Evolutionary conservation across 1,140 invertebrate genomes (phyloP).

Genomic region (Dolichoris vasculosae): DNA sequence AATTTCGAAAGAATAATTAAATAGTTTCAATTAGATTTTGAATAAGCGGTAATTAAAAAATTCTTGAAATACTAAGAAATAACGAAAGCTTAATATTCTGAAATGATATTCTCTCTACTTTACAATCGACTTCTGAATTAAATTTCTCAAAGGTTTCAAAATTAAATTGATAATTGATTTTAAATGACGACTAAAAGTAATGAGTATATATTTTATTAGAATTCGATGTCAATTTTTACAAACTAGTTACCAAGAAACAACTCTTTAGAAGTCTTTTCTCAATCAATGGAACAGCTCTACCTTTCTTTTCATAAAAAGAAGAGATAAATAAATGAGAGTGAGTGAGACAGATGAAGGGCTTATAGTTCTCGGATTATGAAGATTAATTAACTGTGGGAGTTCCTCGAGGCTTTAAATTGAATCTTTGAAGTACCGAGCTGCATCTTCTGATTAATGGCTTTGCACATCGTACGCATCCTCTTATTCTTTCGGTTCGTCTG

Average conservation of each 20-base stretch:
- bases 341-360: constrained; percentile 33
- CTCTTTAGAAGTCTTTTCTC: not conserved
- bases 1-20: too few species aligned
- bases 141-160: too few species aligned
- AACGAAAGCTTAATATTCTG: too few species aligned
- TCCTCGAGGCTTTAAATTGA: constrained; percentile 64
- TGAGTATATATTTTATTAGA: not conserved
- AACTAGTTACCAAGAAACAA: not conserved
- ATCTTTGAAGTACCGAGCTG: constrained; percentile 61
- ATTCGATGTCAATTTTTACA: not conserved
- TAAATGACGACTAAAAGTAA: not conserved
- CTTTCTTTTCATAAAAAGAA: constrained; percentile 6
- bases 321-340: not conserved
- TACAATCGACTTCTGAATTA: too few species aligned
- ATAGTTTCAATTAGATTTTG: too few species aligned
- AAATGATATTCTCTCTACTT: too few species aligned
- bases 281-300: constrained; percentile 25
- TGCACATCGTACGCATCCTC: constrained; percentile 54
- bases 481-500: constrained; percentile 11
- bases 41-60: too few species aligned
- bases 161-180: too few species aligned
- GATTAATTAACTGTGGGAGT: constrained; percentile 64
- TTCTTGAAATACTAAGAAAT: too few species aligned
- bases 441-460: constrained; percentile 60
- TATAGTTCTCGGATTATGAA: constrained; percentile 62